These are phyloP conservation scores for Protaetia brevitarsis DNA, from an alignment of 1,140 invertebrate genomes.

Conservation along the genomic window DNA sequence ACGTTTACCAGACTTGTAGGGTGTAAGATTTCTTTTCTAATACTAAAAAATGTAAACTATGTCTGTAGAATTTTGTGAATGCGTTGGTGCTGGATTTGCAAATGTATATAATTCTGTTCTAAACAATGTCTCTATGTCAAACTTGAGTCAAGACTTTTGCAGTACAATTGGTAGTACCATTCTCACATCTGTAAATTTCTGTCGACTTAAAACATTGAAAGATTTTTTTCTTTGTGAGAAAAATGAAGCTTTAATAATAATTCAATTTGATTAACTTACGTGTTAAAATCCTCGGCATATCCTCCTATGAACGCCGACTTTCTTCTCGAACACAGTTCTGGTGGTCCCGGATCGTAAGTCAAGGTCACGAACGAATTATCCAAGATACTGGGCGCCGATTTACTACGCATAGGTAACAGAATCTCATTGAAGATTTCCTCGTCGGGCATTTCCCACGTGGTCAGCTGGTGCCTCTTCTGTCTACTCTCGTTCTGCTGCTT, in stretches of 20 bases:
- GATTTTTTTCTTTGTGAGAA: too few species aligned
- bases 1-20: too few species aligned
- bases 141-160: too few species aligned
- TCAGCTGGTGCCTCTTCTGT: conserved; percentile 21
- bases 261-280: neutral
- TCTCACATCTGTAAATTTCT: too few species aligned
- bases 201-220: too few species aligned
- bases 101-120: too few species aligned
- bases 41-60: too few species aligned
- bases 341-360: conserved; percentile 46
- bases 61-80: too few species aligned
- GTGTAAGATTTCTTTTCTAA: too few species aligned
- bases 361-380: conserved; percentile 43
- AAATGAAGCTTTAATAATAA: neutral
- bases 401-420: conserved; percentile 40
- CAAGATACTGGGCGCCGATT: conserved; percentile 43
- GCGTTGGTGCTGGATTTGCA: too few species aligned
- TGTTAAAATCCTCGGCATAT: conserved; percentile 20
- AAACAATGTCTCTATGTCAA: too few species aligned
- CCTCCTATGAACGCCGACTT: conserved; percentile 41
- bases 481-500: conserved; percentile 27
- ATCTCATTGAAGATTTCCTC: conserved; percentile 44
- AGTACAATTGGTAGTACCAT: too few species aligned
- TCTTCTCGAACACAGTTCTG: conserved; percentile 35
- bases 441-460: conserved; percentile 35